Conservation (phyloP, 2,888 invertebrate species). For the Crossocerus cetratus region DNA sequence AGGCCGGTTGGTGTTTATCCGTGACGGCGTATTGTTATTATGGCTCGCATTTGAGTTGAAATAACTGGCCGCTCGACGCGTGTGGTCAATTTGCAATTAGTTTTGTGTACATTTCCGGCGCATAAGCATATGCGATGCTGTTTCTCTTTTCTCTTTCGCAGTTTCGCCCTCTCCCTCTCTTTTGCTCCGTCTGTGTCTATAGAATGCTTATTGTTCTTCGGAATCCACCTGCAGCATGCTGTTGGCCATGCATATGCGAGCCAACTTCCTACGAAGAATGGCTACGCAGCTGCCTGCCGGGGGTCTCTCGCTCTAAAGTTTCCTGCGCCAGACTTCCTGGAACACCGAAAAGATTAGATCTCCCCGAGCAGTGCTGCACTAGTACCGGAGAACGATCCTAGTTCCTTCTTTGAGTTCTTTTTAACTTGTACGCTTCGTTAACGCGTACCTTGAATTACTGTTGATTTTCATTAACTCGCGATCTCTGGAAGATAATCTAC, state of each 20-base stretch:
- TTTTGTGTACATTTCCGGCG: conserved; percentile 7
- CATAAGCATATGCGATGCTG: conserved; percentile 6
- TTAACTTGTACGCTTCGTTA: no score
- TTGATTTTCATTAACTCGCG: no score
- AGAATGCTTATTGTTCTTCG: conserved; percentile 14
- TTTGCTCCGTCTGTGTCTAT: not conserved
- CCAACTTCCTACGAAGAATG: conserved; percentile 3
- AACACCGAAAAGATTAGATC: not conserved
- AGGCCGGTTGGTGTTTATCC: no score
- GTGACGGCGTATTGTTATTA: conserved; percentile 1
- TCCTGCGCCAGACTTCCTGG: conserved; percentile 7
- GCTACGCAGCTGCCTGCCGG: conserved; percentile 1
- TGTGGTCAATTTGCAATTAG: conserved; percentile 14
- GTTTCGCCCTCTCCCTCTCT: no score
- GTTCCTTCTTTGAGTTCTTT: not conserved
- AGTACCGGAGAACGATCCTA: not conserved
- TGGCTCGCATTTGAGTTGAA: conserved; percentile 8
- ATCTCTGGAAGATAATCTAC: no score
- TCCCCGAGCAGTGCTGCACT: not conserved
- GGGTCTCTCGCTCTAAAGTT: conserved; percentile 3
- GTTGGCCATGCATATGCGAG: not conserved
- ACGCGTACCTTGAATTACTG: no score
- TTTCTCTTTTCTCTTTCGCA: conserved; percentile 13
- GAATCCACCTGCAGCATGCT: conserved; percentile 20
- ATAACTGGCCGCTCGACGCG: not conserved